These are phyloP conservation scores for Cephus runcator DNA, from an alignment of 2,888 invertebrate genomes.

Conservation along the genomic window DNA sequence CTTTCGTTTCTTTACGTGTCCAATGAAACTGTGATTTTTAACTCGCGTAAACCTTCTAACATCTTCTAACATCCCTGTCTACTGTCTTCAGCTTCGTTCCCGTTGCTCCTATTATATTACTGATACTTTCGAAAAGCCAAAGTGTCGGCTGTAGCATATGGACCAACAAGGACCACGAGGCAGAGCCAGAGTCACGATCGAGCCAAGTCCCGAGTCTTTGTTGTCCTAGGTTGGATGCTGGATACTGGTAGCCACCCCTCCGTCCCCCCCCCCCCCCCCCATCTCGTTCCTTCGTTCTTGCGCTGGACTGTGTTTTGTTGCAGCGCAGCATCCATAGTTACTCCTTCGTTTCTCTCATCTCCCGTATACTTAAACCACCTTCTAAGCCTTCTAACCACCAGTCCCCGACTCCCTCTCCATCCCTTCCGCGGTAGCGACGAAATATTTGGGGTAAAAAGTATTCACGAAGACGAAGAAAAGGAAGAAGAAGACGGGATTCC, in stretches of 20 bases:
- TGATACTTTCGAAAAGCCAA: background rate
- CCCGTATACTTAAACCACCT: conserved; percentile 34
- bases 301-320: conserved; percentile 48
- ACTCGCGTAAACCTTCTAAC: background rate
- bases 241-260: too few species aligned
- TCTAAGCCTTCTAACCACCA: conserved; percentile 22
- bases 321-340: conserved; percentile 40
- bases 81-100: background rate
- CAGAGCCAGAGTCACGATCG: background rate
- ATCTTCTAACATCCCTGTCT: background rate
- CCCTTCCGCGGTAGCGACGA: conserved; percentile 24
- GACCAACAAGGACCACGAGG: background rate
- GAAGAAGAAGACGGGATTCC: too few species aligned
- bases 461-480: too few species aligned
- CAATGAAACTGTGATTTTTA: background rate
- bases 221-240: conserved; percentile 42
- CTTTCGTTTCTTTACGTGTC: too few species aligned
- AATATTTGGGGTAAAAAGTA: conserved; percentile 43
- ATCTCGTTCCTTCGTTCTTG: conserved; percentile 29
- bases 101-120: background rate
- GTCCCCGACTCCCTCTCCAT: conserved; percentile 14
- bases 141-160: background rate
- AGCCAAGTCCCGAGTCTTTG: conserved; percentile 30
- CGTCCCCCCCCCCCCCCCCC: conserved; percentile 8
- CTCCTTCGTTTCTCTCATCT: conserved; percentile 35